phyloP scores from a whole-genome alignment of 2,888 invertebrate species.

The Conchocele bisecta region DNA sequence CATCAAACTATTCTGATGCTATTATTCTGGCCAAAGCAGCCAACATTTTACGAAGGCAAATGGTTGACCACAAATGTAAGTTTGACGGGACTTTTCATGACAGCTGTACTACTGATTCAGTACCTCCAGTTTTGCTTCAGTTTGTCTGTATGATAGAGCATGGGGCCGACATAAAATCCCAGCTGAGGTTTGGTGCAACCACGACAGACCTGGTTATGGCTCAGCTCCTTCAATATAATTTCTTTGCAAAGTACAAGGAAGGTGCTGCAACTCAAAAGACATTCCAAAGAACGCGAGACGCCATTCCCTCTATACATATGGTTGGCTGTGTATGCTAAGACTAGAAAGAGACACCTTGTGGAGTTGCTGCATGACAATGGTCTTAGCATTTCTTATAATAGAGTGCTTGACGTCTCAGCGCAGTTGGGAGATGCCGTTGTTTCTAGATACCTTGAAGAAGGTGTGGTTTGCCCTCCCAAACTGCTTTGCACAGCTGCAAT shows the following conservation, averaged over 20 bases:
- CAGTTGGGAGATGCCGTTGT: slow-evolving; percentile 50
- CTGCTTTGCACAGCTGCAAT: slow-evolving; percentile 19
- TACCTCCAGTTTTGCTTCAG: slow-evolving; percentile 9
- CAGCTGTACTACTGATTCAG: slow-evolving; percentile 10
- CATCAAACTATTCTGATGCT: neutral
- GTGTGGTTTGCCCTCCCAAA: slow-evolving; percentile 15
- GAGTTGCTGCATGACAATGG: neutral
- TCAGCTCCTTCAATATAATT: neutral
- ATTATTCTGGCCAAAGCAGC: slow-evolving; percentile 7
- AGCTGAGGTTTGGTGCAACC: neutral
- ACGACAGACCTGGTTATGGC: neutral
- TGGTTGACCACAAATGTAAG: neutral
- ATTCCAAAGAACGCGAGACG: slow-evolving; percentile 14
- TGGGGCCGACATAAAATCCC: slow-evolving; percentile 7
- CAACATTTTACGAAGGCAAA: neutral
- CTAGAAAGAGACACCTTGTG: slow-evolving; percentile 20
- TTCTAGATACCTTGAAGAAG: slow-evolving; percentile 36
- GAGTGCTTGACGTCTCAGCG: slow-evolving; percentile 27
- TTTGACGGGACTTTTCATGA: slow-evolving; percentile 16
- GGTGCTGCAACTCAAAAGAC: neutral
- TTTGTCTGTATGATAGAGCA: neutral
- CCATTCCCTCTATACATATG: slow-evolving; percentile 18
- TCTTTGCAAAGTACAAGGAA: neutral
- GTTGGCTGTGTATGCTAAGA: neutral
- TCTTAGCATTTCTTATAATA: slow-evolving; percentile 20